Conservation (phyloP, 2,888 invertebrate species). For the Fabriciana adippe region DNA sequence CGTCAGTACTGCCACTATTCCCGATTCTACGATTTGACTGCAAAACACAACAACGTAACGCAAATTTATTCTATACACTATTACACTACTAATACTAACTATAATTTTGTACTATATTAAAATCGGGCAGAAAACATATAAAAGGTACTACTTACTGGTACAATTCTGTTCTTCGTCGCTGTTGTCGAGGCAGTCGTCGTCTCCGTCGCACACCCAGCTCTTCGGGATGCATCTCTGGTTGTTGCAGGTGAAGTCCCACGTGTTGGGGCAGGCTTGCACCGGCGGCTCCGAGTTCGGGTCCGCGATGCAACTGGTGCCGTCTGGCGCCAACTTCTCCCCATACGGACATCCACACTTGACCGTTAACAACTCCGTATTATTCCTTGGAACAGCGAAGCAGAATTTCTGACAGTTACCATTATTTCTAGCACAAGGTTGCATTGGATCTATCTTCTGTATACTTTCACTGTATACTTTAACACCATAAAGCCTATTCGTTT, state of each 20-base stretch:
- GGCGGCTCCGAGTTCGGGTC: constrained; percentile 95
- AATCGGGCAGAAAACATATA: background rate
- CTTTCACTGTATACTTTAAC: constrained; percentile 92
- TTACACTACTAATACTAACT: too few species aligned
- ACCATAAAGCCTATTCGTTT: constrained; percentile 94
- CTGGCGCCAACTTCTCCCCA: constrained; percentile 90
- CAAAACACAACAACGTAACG: too few species aligned
- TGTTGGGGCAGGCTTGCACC: constrained; percentile 93
- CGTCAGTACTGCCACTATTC: too few species aligned
- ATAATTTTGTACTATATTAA: too few species aligned
- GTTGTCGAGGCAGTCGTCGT: constrained; percentile 97
- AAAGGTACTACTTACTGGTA: constrained; percentile 87
- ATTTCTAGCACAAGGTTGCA: constrained; percentile 91
- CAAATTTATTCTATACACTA: too few species aligned
- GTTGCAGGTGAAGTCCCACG: constrained; percentile 96
- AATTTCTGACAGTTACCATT: constrained; percentile 97
- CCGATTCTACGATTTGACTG: too few species aligned
- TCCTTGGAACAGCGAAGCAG: constrained; percentile 93
- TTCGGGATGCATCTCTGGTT: constrained; percentile 96
- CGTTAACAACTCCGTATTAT: constrained; percentile 79
- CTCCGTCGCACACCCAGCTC: constrained; percentile 98
- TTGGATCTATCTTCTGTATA: constrained; percentile 86
- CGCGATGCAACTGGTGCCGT: constrained; percentile 86
- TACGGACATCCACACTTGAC: constrained; percentile 95
- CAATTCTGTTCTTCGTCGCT: constrained; percentile 98